A percentile compares a stretch with the other conserved stretches of the same genome.
Evolutionary conservation across 2,888 invertebrate species (phyloP).

Genomic region (Gymnosoma rotundatum): DNA sequence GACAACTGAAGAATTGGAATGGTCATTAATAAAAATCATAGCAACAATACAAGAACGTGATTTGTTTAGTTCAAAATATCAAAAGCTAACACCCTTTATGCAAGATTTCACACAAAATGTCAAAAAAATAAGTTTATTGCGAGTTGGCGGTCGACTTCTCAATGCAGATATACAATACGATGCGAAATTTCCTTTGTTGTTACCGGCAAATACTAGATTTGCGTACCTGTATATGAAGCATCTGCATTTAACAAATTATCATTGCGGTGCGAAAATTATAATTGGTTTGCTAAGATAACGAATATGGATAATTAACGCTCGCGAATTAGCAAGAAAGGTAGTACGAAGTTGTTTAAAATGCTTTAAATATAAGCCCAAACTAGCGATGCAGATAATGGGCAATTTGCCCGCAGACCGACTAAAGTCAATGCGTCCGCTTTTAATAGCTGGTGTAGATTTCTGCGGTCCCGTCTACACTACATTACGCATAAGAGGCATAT

Average conservation of each 20-base stretch:
- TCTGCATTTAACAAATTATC: conserved; percentile 19
- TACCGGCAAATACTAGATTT: conserved; percentile 9
- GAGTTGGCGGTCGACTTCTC: conserved; percentile 73
- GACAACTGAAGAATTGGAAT: conserved; percentile 12
- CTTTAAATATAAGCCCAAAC: conserved; percentile 48
- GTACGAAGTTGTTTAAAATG: conserved; percentile 54
- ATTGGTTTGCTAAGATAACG: conserved; percentile 59
- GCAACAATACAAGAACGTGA: conserved; percentile 20
- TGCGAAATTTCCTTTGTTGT: conserved; percentile 71
- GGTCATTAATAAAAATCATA: conserved; percentile 22
- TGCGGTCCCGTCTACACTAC: conserved; percentile 32
- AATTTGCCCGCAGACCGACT: conserved; percentile 55
- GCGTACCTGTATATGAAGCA: conserved; percentile 1
- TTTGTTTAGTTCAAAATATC: conserved; percentile 1
- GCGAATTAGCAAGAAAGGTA: conserved; percentile 38
- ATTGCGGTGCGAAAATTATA: conserved; percentile 50
- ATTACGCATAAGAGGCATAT: conserved; percentile 30
- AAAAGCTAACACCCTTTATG: conserved; percentile 31
- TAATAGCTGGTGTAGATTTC: conserved; percentile 24
- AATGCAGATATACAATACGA: conserved; percentile 68
- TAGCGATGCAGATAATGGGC: conserved; percentile 62
- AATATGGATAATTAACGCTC: conserved; percentile 48
- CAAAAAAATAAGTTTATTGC: conserved; percentile 46
- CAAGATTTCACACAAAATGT: neutral
- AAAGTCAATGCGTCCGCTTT: conserved; percentile 8